phyloP scores from a whole-genome alignment of 1,140 invertebrate genomes.

The Steinernema feltiae region DNA sequence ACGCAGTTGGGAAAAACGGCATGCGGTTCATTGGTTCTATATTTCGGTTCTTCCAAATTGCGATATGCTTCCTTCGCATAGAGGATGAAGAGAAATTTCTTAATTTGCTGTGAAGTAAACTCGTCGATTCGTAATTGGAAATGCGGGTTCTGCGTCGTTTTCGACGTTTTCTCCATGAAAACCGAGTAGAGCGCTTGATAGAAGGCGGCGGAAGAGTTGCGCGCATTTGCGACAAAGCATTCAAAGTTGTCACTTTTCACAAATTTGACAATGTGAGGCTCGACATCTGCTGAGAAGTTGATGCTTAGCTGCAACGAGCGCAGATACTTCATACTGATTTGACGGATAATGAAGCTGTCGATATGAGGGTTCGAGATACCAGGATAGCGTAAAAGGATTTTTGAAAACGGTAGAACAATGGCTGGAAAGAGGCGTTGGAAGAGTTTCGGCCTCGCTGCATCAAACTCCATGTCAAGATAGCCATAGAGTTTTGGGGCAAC shows the following conservation, averaged over 20 bases:
- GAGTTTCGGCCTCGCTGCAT: not conserved
- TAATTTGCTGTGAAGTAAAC: not conserved
- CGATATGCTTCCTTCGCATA: not conserved
- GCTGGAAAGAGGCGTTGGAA: not conserved
- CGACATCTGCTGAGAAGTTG: not conserved
- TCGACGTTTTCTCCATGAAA: not conserved
- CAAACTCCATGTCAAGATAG: not conserved
- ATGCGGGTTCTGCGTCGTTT: not conserved
- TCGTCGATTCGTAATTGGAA: not conserved
- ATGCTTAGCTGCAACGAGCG: not conserved
- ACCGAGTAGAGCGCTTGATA: not conserved
- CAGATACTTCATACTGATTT: not conserved
- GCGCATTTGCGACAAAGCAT: not conserved
- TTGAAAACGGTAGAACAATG: not conserved
- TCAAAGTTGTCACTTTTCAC: not conserved
- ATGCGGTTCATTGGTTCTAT: not conserved
- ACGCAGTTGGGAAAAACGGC: not conserved
- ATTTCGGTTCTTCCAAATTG: not conserved
- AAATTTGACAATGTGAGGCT: not conserved
- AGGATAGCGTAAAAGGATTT: not conserved
- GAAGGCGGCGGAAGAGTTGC: not conserved
- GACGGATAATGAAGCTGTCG: not conserved
- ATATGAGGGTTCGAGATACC: not conserved
- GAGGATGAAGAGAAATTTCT: not conserved
- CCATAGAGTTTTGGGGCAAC: not conserved